Percentiles rank a stretch among this genome's conserved stretches.
Evolutionary conservation across 2,797 vertebrate species (phyloP).

Genomic region (Argya squamiceps): DNA sequence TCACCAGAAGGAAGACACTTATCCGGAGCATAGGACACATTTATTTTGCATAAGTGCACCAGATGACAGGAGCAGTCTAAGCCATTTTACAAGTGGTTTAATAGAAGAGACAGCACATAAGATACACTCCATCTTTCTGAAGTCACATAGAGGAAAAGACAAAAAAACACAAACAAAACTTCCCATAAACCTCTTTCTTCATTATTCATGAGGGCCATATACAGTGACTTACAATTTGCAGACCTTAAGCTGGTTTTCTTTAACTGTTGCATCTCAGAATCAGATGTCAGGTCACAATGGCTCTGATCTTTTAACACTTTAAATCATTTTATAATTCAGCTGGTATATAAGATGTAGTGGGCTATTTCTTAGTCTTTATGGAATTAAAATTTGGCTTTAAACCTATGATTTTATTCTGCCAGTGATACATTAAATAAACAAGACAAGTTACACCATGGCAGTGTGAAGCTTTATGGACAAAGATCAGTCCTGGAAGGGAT

Average conservation of each 20-base stretch:
- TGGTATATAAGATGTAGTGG: not conserved
- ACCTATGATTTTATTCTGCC: not conserved
- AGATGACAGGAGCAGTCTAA: slow-evolving; percentile 51
- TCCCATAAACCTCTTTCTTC: slow-evolving; percentile 28
- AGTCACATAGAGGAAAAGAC: slow-evolving; percentile 38
- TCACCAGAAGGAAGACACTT: slow-evolving; percentile 51
- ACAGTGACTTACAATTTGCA: not conserved
- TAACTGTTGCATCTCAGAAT: not conserved
- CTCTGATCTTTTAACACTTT: not conserved
- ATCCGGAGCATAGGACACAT: slow-evolving; percentile 41
- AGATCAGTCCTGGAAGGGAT: not conserved
- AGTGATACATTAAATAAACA: not conserved
- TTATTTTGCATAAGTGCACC: slow-evolving; percentile 62
- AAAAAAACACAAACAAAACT: slow-evolving; percentile 47
- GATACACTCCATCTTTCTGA: slow-evolving; percentile 44
- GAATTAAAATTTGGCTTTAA: not conserved
- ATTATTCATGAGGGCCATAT: slow-evolving; percentile 29
- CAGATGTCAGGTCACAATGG: not conserved
- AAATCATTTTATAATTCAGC: not conserved
- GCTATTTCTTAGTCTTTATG: not conserved
- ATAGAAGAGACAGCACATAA: slow-evolving; percentile 27
- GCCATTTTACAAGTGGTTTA: slow-evolving; percentile 47
- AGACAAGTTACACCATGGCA: not conserved
- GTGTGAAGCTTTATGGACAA: not conserved
- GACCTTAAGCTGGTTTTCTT: not conserved